Percentiles rank a stretch among this genome's conserved stretches.
These are phyloP conservation scores for Alaudala cheleensis DNA, from an alignment of 2,113 vertebrate genomes.

Conservation along the genomic window DNA sequence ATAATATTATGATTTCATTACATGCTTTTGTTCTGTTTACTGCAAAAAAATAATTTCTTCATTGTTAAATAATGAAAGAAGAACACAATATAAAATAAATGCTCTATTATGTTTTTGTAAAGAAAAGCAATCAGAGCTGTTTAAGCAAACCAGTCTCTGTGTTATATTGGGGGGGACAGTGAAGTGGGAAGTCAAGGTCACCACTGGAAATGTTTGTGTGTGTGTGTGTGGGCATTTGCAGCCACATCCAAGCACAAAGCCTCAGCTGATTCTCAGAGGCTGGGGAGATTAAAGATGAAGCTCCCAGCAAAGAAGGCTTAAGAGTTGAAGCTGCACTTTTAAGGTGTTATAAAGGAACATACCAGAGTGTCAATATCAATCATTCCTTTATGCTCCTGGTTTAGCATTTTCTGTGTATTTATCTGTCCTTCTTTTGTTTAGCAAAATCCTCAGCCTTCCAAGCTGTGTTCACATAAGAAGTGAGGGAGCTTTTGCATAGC, in stretches of 20 bases:
- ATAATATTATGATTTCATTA: not conserved
- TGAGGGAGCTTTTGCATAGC: not conserved
- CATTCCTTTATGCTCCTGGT: not conserved
- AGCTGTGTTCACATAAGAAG: not conserved
- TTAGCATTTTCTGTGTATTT: not conserved
- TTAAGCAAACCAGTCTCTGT: not conserved
- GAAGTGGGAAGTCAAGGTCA: not conserved
- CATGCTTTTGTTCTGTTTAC: not conserved
- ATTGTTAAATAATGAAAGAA: not conserved
- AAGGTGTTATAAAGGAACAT: not conserved
- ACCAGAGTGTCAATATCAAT: not conserved
- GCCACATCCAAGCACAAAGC: not conserved
- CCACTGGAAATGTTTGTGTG: not conserved
- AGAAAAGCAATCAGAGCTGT: not conserved
- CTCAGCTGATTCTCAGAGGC: not conserved
- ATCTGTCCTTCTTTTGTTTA: not conserved
- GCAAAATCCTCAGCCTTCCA: not conserved
- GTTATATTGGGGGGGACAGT: not conserved
- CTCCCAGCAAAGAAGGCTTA: not conserved
- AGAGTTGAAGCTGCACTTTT: not conserved
- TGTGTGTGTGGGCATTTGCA: not conserved
- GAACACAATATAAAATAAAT: not conserved
- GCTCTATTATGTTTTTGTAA: not conserved
- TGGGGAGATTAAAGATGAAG: not conserved
- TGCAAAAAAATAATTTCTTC: not conserved